Evolutionary conservation across 2,113 vertebrate species (phyloP).

Genomic region (Myotis lucifugus): DNA sequence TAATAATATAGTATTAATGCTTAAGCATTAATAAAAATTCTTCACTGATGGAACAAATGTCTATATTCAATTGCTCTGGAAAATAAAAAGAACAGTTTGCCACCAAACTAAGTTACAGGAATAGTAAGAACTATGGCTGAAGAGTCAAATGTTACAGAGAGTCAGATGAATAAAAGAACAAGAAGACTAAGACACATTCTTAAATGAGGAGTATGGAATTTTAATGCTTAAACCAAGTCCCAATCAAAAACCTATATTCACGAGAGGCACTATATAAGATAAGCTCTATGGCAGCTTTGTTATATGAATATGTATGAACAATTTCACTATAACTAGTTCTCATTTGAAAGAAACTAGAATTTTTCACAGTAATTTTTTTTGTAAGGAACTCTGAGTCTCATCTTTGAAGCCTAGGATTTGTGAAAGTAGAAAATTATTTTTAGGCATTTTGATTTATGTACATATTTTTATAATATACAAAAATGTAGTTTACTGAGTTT

Average conservation of each 20-base stretch:
- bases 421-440: neutral
- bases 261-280: neutral
- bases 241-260: neutral
- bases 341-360: neutral
- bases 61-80: neutral
- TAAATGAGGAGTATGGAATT: neutral
- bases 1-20: neutral
- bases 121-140: neutral
- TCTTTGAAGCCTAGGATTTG: neutral
- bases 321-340: neutral
- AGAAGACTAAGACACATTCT: neutral
- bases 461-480: neutral
- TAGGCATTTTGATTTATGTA: neutral
- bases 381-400: neutral
- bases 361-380: neutral
- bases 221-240: neutral
- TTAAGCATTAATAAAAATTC: neutral
- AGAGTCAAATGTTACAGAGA: neutral
- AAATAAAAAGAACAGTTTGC: neutral
- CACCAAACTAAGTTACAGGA: neutral
- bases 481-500: neutral
- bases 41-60: neutral
- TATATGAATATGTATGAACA: neutral
- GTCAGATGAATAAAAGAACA: neutral
- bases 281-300: neutral